phyloP scores from a whole-genome alignment of 1,140 invertebrate species.

The Drosophila azteca region DNA sequence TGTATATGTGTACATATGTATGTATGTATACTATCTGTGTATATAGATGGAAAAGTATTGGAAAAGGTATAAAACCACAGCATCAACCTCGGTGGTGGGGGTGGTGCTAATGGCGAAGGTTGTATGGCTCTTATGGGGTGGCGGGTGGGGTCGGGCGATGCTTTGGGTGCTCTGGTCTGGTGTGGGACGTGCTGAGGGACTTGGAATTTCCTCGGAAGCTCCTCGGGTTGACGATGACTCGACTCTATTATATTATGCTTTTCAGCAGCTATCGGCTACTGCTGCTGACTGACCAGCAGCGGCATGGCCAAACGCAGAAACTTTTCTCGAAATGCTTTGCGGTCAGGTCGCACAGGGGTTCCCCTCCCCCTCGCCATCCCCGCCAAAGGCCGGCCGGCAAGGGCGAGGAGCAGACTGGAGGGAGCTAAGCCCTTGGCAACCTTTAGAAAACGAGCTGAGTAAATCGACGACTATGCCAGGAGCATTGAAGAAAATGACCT shows the following conservation, averaged over 20 bases:
- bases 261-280: slow-evolving; percentile 64
- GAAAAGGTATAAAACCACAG: slow-evolving; percentile 75
- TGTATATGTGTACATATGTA: slow-evolving; percentile 22
- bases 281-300: slow-evolving; percentile 52
- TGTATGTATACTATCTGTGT: slow-evolving; percentile 15
- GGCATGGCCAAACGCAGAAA: slow-evolving; percentile 32
- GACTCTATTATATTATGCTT: slow-evolving; percentile 76
- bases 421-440: slow-evolving; percentile 73
- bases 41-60: slow-evolving; percentile 59
- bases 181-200: slow-evolving; percentile 33
- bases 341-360: slow-evolving; percentile 13
- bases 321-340: slow-evolving; percentile 60
- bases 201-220: slow-evolving; percentile 40
- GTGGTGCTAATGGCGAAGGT: too few relatives aligned
- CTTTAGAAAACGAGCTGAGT: slow-evolving; percentile 67
- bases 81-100: slow-evolving; percentile 29
- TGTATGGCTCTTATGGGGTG: not conserved
- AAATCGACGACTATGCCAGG: too few relatives aligned
- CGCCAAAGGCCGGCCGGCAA: too few relatives aligned
- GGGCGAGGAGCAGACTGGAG: not conserved
- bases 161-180: not conserved
- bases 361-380: too few relatives aligned
- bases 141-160: slow-evolving; percentile 24
- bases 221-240: slow-evolving; percentile 29
- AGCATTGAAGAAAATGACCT: slow-evolving; percentile 78